Evolutionary conservation across 2,888 invertebrate species (phyloP), one percentile per base, ranked within the genome.

Genomic region (Lycaena phlaeas): DNA sequence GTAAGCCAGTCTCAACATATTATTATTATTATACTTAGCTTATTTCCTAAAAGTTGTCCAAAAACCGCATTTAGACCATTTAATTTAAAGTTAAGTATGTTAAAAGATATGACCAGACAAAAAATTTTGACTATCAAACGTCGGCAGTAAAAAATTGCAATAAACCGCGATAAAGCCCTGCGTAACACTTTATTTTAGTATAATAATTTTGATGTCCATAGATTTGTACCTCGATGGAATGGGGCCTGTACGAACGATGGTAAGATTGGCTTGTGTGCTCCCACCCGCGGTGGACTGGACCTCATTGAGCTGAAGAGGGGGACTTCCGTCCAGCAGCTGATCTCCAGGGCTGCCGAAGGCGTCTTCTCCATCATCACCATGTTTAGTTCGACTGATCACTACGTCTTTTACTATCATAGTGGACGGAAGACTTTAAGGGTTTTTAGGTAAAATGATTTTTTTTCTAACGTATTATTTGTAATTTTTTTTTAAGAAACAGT

Each of bases 331-430:
- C 92, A 93, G 67, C 96, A 94, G 0, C 92, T 96, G 50, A 97
- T 98, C 49, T 95, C 95, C 4, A 90, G 94, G 66, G 93, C 98
- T 0, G 97, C 98, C 0, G 98, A 98, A 69, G 98, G 98, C 0
- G 98, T 98, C 0, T 98, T 98, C 70, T 96, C 95, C 2, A 96
- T 98, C 12, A 95, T 96, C 50, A 95, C 96, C 44, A 90, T 94
- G 85, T 98, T 98, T 70, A 97, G 96, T 43, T 92, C 93, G 49
- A 95, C 92, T 2, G 96, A 98, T 56, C 92, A 95, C 58, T 97
- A 98, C 58, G 98, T 98, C 2, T 88, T 98, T 37, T 98, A 98
- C 65, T 98, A 98, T 61, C 98, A 98, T 66, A 95, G 96, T 52
- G 98, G 98, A 0, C 89, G 94, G 57, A 95, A 97, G 72, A 98